Percentiles rank a stretch among this genome's conserved stretches.
These are phyloP conservation scores for Ameiurus melas DNA, from an alignment of 2,113 vertebrate species.

Conservation along the genomic window DNA sequence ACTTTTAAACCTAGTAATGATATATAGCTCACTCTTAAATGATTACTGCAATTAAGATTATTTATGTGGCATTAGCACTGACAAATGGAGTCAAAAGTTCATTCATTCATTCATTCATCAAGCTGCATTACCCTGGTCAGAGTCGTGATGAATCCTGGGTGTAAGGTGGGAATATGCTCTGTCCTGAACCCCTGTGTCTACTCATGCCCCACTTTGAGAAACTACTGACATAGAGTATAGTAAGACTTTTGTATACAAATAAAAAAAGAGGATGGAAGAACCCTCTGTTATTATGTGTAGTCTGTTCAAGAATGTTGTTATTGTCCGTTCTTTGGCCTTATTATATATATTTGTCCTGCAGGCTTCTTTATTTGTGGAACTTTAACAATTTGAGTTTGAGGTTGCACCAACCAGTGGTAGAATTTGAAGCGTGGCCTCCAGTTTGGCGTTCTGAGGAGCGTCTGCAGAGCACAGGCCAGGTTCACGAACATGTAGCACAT, in stretches of 20 bases:
- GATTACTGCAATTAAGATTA: not conserved
- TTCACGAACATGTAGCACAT: conserved; percentile 99
- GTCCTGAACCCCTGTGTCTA: not conserved
- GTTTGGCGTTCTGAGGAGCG: conserved; percentile 92
- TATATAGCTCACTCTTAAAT: not conserved
- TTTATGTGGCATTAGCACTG: not conserved
- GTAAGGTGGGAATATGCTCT: not conserved
- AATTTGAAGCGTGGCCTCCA: conserved; percentile 97
- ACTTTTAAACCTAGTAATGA: not conserved
- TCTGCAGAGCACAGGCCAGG: conserved; percentile 94
- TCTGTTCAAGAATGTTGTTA: not conserved
- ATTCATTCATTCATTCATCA: not conserved
- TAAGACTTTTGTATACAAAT: not conserved
- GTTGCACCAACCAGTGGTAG: conserved; percentile 89
- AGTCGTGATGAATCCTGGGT: not conserved
- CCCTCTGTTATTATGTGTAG: not conserved
- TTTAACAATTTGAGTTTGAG: not conserved
- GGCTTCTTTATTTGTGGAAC: not conserved
- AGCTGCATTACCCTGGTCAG: no score
- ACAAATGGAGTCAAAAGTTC: conserved; percentile 7
- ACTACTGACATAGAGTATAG: not conserved
- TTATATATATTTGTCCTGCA: not conserved
- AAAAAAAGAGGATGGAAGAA: not conserved
- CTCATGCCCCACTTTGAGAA: not conserved
- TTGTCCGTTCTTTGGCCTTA: not conserved